A percentile compares a stretch with the other conserved stretches of the same genome.
Evolutionary conservation across 2,888 invertebrate genomes (phyloP).

Genomic region (Rotaria socialis): DNA sequence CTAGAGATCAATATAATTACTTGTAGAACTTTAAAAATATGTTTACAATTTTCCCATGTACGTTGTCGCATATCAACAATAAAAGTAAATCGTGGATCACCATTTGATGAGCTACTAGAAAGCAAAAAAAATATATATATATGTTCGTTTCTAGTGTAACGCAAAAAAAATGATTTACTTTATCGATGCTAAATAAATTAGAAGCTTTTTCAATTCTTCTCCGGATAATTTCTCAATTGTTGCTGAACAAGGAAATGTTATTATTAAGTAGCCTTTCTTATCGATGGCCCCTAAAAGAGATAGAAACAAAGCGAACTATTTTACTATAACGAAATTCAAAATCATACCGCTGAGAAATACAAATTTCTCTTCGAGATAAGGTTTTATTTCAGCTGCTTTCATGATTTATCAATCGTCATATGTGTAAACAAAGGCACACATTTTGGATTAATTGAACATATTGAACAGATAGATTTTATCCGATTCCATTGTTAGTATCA

Average conservation of each 20-base stretch:
- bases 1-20: not conserved
- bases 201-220: slow-evolving; percentile 43
- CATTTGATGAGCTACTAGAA: slow-evolving; percentile 8
- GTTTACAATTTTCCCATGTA: slow-evolving; percentile 42
- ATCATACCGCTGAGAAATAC: not conserved
- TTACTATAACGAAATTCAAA: too few relatives aligned
- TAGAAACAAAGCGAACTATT: not conserved
- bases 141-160: too few relatives aligned
- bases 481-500: not conserved
- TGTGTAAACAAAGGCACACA: not conserved
- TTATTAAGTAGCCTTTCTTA: slow-evolving; percentile 38
- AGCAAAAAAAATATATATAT: not conserved
- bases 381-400: slow-evolving; percentile 6
- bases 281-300: slow-evolving; percentile 39
- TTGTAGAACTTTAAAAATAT: slow-evolving; percentile 43
- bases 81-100: slow-evolving; percentile 39
- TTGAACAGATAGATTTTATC: not conserved
- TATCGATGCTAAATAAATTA: slow-evolving; percentile 44
- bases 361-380: slow-evolving; percentile 23
- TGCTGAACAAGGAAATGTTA: slow-evolving; percentile 43
- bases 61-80: slow-evolving; percentile 44
- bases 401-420: not conserved
- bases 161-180: not conserved
- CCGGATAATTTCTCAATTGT: slow-evolving; percentile 31
- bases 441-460: slow-evolving; percentile 17